Percentiles rank a stretch among this genome's conserved stretches.
These are phyloP conservation scores for Lepeophtheirus nordmannii DNA, from an alignment of 2,888 invertebrate species.

Conservation along the genomic window DNA sequence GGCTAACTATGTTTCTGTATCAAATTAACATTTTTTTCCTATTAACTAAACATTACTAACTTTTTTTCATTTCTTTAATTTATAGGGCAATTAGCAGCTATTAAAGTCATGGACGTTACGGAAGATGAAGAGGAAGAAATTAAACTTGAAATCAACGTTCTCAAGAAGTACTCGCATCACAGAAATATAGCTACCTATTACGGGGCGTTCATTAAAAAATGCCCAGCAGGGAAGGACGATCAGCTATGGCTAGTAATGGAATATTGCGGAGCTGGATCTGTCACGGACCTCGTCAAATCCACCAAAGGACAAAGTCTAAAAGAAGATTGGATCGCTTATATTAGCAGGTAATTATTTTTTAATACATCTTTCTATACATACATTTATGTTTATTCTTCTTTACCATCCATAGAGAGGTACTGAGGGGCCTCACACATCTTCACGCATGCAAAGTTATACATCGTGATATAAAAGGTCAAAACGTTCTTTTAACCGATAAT, in stretches of 20 bases:
- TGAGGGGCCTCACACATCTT: conserved; percentile 87
- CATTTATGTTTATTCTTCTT: background rate
- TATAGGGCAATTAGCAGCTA: conserved; percentile 21
- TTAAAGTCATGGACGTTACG: conserved; percentile 25
- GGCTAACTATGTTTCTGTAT: too few species aligned
- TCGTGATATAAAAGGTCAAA: conserved; percentile 97
- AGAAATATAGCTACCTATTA: conserved; percentile 99
- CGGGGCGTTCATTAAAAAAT: conserved; percentile 92
- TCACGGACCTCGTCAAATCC: conserved; percentile 97
- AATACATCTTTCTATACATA: background rate
- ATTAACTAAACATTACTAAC: too few species aligned
- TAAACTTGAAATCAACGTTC: conserved; percentile 96
- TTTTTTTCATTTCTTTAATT: background rate
- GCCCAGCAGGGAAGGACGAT: conserved; percentile 95
- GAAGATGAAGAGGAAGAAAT: conserved; percentile 99
- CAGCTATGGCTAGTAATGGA: conserved; percentile 99
- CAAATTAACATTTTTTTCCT: too few species aligned
- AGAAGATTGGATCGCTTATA: conserved; percentile 99
- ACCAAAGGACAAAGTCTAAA: conserved; percentile 94
- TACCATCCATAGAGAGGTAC: conserved; percentile 51
- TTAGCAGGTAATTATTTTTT: conserved; percentile 45
- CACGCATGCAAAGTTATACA: conserved; percentile 98
- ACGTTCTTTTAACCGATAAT: conserved; percentile 96
- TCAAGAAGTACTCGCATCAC: conserved; percentile 96
- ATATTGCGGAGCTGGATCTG: conserved; percentile 97